A percentile compares a stretch with the other conserved stretches of the same genome.
Conservation (phyloP, 2,888 invertebrate species). For the Drosophila paranaensis region DNA sequence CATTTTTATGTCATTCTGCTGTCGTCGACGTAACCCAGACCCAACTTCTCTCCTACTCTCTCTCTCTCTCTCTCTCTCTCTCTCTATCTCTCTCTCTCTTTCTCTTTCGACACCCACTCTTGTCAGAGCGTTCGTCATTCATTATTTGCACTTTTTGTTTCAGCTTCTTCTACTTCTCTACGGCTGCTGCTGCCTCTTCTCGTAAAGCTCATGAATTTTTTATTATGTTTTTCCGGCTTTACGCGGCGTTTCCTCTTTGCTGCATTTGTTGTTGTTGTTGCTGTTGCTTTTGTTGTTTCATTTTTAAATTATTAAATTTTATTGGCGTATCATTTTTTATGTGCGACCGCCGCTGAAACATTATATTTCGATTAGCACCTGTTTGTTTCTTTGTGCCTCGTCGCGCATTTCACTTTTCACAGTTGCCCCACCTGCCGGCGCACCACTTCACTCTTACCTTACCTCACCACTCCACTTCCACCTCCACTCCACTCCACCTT, state of each 20-base stretch:
- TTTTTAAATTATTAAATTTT: slow-evolving; percentile 81
- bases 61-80: not conserved
- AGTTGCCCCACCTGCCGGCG: not conserved
- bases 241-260: slow-evolving; percentile 23
- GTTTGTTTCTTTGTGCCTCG: slow-evolving; percentile 60
- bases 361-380: slow-evolving; percentile 82
- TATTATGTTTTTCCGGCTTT: slow-evolving; percentile 73
- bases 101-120: not conserved
- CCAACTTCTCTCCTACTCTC: not conserved
- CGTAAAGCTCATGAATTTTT: slow-evolving; percentile 77
- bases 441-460: not conserved
- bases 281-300: slow-evolving; percentile 60
- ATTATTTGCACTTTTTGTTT: slow-evolving; percentile 79
- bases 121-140: slow-evolving; percentile 67
- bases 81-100: not conserved
- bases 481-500: not conserved
- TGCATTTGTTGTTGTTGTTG: slow-evolving; percentile 11
- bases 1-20: slow-evolving; percentile 76
- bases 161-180: slow-evolving; percentile 42
- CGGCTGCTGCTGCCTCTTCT: slow-evolving; percentile 37
- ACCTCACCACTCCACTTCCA: no score
- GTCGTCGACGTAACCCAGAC: slow-evolving; percentile 34
- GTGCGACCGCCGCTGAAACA: slow-evolving; percentile 74
- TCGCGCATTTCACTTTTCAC: slow-evolving; percentile 41
- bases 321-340: slow-evolving; percentile 80